Base-by-base conservation (phyloP, 92 coral and sea anemone species). In the Palythoa grandis region DNA sequence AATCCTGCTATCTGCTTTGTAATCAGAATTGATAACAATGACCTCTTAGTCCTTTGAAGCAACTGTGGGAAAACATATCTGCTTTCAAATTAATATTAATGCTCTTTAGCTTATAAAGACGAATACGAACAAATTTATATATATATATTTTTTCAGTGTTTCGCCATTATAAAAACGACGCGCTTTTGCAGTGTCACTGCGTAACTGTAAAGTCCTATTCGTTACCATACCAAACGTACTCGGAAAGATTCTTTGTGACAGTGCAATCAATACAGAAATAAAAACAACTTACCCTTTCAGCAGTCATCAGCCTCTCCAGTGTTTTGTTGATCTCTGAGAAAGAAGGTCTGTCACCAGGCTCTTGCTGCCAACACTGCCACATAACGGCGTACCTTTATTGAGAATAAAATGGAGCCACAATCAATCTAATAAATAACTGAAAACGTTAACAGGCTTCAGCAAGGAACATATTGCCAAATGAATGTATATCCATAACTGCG, bases 361-460 rank as follows among this genome's bases (percentile, higher is more conserved):
- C 93, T 53, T 90, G 91, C 38, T 97, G 95, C 99, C 99, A 97
- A 52, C 99, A 97, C 76, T 97, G 92, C 99, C 98, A 97, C 94
- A 97, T 97, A 8, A 97, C 90, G 39, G 97, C 82, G 63, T 95
- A 97, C 72, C 99, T 97, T 58, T 22, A 83, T 16, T 19, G 24
- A 22, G 25, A 63, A 40, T 29, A 38, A 25, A 54, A 67, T 10
- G 50, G 39, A 16, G 22, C 72, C 54, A 19, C 5, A 20, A 24
- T 60, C 17, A 52, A 2, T 23, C 43, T 72, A 72, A 10, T 72
- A n/a, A 43, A 5, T 5, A 43, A 43, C 50, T 43, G 50, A 4
- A 43, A 5, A 43, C 50, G 35, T 0, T 29, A 1, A 29, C 35
- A 29, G 35, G 1, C 0, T 29, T 29, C 35, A 29, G 35, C 35